Conservation (phyloP, 2,113 vertebrate species). For the Siniperca chuatsi region DNA sequence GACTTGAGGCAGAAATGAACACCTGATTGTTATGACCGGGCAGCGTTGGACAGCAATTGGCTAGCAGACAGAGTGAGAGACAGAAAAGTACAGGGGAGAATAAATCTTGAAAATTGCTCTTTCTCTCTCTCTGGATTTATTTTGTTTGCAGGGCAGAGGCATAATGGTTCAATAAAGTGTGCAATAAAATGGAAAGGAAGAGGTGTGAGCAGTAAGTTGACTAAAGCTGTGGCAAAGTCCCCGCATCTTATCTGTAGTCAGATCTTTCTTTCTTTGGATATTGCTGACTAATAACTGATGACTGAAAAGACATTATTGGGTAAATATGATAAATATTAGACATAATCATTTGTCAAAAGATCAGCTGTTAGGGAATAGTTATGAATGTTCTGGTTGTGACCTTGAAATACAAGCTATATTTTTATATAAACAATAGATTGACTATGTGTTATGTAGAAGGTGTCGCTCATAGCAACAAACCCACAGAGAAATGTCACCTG, state of each 20-base stretch:
- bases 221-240: conserved; percentile 36
- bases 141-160: conserved; percentile 58
- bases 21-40: conserved; percentile 58
- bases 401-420: neutral
- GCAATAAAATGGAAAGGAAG: conserved; percentile 54
- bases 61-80: conserved; percentile 38
- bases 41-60: conserved; percentile 35
- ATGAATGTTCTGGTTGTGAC: neutral
- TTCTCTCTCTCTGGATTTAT: conserved; percentile 64
- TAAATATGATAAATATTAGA: neutral
- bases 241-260: neutral
- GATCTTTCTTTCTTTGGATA: conserved; percentile 15
- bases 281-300: conserved; percentile 12
- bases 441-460: neutral
- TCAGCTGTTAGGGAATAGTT: neutral
- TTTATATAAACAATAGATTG: neutral
- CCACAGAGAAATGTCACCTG: too few relatives aligned
- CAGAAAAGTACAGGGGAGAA: conserved; percentile 43
- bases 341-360: neutral
- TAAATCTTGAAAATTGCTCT: conserved; percentile 67
- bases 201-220: conserved; percentile 43
- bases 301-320: neutral
- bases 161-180: conserved; percentile 67
- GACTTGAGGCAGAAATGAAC: conserved; percentile 59
- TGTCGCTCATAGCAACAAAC: too few relatives aligned